These are phyloP conservation scores for Apodemia zela DNA, from an alignment of 2,888 invertebrate species.

Conservation along the genomic window DNA sequence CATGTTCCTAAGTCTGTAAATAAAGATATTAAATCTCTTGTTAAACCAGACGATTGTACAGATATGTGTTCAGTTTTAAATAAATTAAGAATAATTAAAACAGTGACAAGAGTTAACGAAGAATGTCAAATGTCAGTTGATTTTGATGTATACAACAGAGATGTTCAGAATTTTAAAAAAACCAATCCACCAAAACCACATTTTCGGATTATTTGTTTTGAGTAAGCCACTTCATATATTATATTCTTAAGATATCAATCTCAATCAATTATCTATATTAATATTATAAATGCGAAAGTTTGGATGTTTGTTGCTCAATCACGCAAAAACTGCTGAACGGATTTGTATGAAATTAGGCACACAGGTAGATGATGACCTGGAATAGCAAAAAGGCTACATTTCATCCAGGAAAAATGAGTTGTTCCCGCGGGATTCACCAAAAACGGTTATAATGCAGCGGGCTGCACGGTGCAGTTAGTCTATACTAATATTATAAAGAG, in stretches of 20 bases:
- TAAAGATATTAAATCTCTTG: slow-evolving; percentile 37
- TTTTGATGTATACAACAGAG: slow-evolving; percentile 69
- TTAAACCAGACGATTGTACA: slow-evolving; percentile 51
- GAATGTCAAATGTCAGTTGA: slow-evolving; percentile 46
- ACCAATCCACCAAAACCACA: slow-evolving; percentile 58
- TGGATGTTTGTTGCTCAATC: too few species aligned
- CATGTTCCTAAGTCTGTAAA: slow-evolving; percentile 29
- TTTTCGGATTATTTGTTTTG: slow-evolving; percentile 60
- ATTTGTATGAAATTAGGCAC: too few species aligned
- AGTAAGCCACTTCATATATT: slow-evolving; percentile 51
- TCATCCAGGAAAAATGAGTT: too few species aligned
- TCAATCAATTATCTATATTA: too few species aligned
- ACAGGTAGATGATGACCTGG: too few species aligned
- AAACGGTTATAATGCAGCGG: too few species aligned
- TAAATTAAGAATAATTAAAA: slow-evolving; percentile 56
- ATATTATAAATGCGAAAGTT: too few species aligned
- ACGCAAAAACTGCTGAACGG: too few species aligned
- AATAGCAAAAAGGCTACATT: too few species aligned
- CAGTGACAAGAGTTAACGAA: slow-evolving; percentile 35
- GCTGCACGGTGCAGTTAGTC: too few species aligned
- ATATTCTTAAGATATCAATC: neutral
- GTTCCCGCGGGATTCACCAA: too few species aligned
- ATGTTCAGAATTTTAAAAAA: slow-evolving; percentile 64
- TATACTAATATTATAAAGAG: too few species aligned
- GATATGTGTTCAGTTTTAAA: slow-evolving; percentile 49